A percentile compares a stretch with the other conserved stretches of the same genome.
Evolutionary conservation across 2,888 invertebrate species (phyloP).

Genomic region (Platypus cylindrus): DNA sequence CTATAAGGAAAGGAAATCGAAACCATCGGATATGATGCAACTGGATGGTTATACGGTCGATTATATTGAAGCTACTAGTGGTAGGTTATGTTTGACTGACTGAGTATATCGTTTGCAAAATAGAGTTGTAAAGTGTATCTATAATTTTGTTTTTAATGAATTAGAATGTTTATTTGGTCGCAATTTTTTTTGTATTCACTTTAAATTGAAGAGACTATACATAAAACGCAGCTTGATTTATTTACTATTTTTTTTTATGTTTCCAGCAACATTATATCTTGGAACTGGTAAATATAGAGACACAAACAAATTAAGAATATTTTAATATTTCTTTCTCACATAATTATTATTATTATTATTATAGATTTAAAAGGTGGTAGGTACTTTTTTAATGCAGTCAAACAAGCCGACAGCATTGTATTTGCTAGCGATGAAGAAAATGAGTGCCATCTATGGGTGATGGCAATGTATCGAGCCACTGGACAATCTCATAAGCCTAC

Average conservation of each 20-base stretch:
- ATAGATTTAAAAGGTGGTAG: slow-evolving; percentile 83
- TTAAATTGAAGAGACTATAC: no score
- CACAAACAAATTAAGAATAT: slow-evolving; percentile 18
- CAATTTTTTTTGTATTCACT: no score
- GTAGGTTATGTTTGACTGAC: no score
- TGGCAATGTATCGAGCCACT: slow-evolving; percentile 98
- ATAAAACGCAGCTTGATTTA: no score
- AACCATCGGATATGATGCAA: slow-evolving; percentile 99
- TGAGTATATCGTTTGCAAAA: no score
- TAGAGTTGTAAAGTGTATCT: not conserved
- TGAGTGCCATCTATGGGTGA: slow-evolving; percentile 97
- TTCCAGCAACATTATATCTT: slow-evolving; percentile 79
- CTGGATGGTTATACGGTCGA: slow-evolving; percentile 98
- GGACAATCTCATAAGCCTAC: slow-evolving; percentile 99
- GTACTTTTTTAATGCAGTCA: slow-evolving; percentile 96
- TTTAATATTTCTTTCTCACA: slow-evolving; percentile 18
- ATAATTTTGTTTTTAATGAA: no score
- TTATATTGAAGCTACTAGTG: slow-evolving; percentile 92
- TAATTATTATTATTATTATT: slow-evolving; percentile 14
- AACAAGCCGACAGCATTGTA: slow-evolving; percentile 94
- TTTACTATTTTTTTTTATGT: not conserved
- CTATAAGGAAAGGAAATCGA: slow-evolving; percentile 97
- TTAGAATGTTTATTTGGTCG: no score
- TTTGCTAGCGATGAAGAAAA: slow-evolving; percentile 96
- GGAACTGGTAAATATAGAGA: slow-evolving; percentile 65